Percentiles rank a stretch among this genome's conserved stretches.
Conservation (phyloP, 2,113 vertebrate genomes). For the Ardeotis arabs region DNA sequence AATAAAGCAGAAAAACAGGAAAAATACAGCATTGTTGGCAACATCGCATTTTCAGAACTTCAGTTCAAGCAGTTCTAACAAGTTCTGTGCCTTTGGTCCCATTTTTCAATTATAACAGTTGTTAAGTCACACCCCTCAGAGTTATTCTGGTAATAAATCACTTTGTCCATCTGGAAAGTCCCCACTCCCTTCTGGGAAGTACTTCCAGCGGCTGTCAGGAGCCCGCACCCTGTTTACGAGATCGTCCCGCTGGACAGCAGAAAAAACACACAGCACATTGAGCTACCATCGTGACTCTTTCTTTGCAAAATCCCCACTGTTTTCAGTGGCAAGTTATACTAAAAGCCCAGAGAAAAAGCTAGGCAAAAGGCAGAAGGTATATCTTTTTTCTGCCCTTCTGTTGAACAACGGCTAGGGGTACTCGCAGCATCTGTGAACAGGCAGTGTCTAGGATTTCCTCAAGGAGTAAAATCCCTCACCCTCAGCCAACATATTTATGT, state of each 20-base stretch:
- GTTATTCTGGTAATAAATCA: conserved; percentile 27
- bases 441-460: background rate
- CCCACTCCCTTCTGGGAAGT: conserved; percentile 18
- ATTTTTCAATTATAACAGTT: conserved; percentile 54
- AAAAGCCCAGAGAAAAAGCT: background rate
- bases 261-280: background rate
- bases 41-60: background rate
- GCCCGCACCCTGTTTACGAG: conserved; percentile 40
- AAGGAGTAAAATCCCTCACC: background rate
- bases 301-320: background rate
- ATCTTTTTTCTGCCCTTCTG: background rate
- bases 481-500: background rate
- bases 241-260: conserved; percentile 21
- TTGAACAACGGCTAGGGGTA: background rate
- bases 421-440: background rate
- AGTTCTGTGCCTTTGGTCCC: conserved; percentile 21
- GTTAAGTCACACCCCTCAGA: conserved; percentile 48
- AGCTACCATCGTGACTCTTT: background rate
- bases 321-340: background rate
- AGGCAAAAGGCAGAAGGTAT: background rate
- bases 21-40: background rate
- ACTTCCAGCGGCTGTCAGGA: conserved; percentile 29
- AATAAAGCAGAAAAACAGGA: background rate
- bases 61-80: background rate
- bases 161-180: conserved; percentile 43